These are phyloP conservation scores for Adineta ricciae DNA, from an alignment of 2,888 invertebrate genomes.

Conservation along the genomic window DNA sequence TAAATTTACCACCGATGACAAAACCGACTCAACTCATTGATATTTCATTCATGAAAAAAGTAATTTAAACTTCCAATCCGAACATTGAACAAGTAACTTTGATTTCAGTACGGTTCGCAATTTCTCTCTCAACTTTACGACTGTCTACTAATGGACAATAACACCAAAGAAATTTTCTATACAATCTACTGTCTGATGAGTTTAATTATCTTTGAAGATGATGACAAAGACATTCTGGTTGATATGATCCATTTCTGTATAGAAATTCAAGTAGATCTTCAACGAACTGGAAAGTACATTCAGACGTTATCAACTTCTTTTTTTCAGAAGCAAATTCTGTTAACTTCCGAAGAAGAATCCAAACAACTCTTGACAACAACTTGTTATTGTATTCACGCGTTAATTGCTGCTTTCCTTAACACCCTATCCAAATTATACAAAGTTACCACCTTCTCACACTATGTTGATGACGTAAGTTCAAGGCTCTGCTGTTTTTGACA, in stretches of 20 bases:
- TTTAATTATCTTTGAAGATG: background rate
- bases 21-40: conserved; percentile 70
- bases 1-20: conserved; percentile 68
- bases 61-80: conserved; percentile 35
- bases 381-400: conserved; percentile 70
- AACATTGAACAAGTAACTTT: background rate
- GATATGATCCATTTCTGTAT: conserved; percentile 77
- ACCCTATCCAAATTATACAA: conserved; percentile 51
- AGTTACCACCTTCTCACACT: conserved; percentile 50
- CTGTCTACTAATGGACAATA: conserved; percentile 67
- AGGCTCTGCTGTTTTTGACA: too few relatives aligned
- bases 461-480: conserved; percentile 49
- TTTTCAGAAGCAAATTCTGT: background rate
- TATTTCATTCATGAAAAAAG: conserved; percentile 83
- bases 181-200: conserved; percentile 59
- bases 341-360: background rate
- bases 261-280: conserved; percentile 53
- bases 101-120: conserved; percentile 63
- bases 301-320: too few relatives aligned
- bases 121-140: conserved; percentile 71
- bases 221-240: conserved; percentile 66
- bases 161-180: conserved; percentile 72
- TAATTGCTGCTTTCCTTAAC: conserved; percentile 58
- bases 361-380: conserved; percentile 59
- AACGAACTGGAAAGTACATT: too few relatives aligned